Percentiles rank a stretch among this genome's conserved stretches.
phyloP scores from a whole-genome alignment of 2,113 vertebrate species.

The Muntiacus reevesi region DNA sequence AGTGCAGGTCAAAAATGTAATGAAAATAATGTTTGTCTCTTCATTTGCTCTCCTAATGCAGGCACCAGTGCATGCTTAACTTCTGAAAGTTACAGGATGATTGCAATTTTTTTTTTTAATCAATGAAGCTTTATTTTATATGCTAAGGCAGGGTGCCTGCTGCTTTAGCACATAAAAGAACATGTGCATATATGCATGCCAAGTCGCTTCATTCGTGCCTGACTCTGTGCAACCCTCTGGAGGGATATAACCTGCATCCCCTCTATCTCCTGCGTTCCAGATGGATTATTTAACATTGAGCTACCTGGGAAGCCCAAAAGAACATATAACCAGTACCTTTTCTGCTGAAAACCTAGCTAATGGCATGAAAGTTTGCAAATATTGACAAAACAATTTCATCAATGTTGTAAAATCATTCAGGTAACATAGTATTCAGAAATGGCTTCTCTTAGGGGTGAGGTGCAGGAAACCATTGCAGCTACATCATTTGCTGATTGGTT shows the following conservation, averaged over 20 bases:
- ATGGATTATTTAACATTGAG: neutral
- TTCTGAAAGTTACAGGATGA: neutral
- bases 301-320: neutral
- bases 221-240: neutral
- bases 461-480: neutral
- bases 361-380: neutral
- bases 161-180: neutral
- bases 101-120: neutral
- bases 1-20: neutral
- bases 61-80: neutral
- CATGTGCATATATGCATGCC: neutral
- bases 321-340: neutral
- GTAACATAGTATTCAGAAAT: constrained; percentile 2
- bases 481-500: constrained; percentile 5
- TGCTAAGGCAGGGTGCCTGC: neutral
- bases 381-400: constrained; percentile 20
- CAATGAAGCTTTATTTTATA: neutral
- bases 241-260: neutral
- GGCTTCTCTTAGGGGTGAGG: neutral
- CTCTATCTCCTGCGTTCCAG: neutral
- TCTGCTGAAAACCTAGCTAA: neutral
- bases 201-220: neutral
- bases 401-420: constrained; percentile 39
- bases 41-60: neutral
- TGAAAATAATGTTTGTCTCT: neutral